These are phyloP conservation scores for Nanorana parkeri DNA, from an alignment of 2,113 vertebrate genomes.

Conservation along the genomic window DNA sequence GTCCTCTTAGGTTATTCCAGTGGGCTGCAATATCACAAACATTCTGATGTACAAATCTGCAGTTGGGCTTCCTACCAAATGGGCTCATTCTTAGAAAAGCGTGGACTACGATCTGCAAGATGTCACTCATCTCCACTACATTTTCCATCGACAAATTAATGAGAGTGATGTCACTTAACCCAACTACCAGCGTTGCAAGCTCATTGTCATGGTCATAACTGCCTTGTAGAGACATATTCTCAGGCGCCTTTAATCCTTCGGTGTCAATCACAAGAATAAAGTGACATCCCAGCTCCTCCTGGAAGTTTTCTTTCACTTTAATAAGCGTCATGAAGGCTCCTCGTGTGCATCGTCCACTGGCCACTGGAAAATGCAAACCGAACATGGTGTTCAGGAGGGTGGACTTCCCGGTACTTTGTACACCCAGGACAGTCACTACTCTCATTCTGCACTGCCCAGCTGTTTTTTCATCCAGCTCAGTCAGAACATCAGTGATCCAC, in stretches of 20 bases:
- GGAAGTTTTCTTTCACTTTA: slow-evolving; percentile 68
- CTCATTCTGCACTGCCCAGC: slow-evolving; percentile 67
- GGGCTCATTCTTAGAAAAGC: slow-evolving; percentile 73
- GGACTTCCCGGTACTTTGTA: too few species aligned
- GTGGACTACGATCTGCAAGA: slow-evolving; percentile 72
- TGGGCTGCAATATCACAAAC: slow-evolving; percentile 70
- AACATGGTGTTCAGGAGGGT: slow-evolving; percentile 61
- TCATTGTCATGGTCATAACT: slow-evolving; percentile 5
- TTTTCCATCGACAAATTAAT: slow-evolving; percentile 71
- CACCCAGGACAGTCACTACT: slow-evolving; percentile 66
- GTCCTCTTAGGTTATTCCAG: slow-evolving; percentile 70
- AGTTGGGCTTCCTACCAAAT: slow-evolving; percentile 58
- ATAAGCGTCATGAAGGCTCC: slow-evolving; percentile 72
- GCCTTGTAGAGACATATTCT: too few species aligned
- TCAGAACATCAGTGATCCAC: slow-evolving; percentile 77
- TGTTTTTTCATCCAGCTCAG: slow-evolving; percentile 64
- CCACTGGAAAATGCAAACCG: slow-evolving; percentile 74
- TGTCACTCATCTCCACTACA: slow-evolving; percentile 65
- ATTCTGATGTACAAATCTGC: slow-evolving; percentile 78
- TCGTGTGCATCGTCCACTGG: slow-evolving; percentile 64
- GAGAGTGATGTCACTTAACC: slow-evolving; percentile 74
- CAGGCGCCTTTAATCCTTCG: too few species aligned
- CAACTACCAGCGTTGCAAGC: slow-evolving; percentile 76
- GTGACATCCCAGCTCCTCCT: slow-evolving; percentile 74
- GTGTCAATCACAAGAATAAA: slow-evolving; percentile 66